These are phyloP conservation scores for Macropis europaea DNA, from an alignment of 2,888 invertebrate species.

Conservation along the genomic window DNA sequence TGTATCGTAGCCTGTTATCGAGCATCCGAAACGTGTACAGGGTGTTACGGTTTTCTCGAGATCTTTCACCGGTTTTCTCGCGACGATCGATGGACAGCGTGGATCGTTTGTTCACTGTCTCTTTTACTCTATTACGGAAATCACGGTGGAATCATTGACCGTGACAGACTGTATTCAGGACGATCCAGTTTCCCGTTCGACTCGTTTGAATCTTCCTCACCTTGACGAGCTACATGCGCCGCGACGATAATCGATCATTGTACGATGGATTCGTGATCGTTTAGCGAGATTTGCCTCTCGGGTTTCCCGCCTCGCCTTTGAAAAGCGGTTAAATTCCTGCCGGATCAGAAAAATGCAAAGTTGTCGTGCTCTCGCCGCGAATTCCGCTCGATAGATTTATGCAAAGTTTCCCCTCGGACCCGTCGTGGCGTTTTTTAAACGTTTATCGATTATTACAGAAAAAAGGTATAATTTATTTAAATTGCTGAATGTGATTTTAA, in stretches of 20 bases:
- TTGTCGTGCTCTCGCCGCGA: neutral
- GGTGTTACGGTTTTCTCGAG: conserved; percentile 24
- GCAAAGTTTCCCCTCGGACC: too few relatives aligned
- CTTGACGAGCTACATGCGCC: conserved; percentile 39
- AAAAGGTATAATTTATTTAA: too few relatives aligned
- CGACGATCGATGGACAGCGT: conserved; percentile 45
- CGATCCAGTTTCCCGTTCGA: conserved; percentile 58
- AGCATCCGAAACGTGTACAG: conserved; percentile 10
- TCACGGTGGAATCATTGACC: conserved; percentile 58
- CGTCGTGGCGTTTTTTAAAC: too few relatives aligned
- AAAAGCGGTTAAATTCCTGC: conserved; percentile 14
- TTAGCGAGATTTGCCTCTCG: too few relatives aligned
- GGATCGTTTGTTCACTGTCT: conserved; percentile 53
- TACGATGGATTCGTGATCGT: conserved; percentile 27
- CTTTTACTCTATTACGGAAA: conserved; percentile 54
- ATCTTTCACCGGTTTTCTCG: conserved; percentile 31
- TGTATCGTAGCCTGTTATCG: conserved; percentile 8
- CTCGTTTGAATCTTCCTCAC: conserved; percentile 51
- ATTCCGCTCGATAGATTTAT: neutral
- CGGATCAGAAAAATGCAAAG: neutral
- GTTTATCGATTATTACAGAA: too few relatives aligned
- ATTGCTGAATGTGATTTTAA: too few relatives aligned
- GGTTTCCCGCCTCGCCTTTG: conserved; percentile 12
- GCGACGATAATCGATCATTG: conserved; percentile 54
- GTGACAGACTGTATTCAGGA: conserved; percentile 57